Evolutionary conservation across 2,797 vertebrate species (phyloP).

Genomic region (Chaunax sp.): DNA sequence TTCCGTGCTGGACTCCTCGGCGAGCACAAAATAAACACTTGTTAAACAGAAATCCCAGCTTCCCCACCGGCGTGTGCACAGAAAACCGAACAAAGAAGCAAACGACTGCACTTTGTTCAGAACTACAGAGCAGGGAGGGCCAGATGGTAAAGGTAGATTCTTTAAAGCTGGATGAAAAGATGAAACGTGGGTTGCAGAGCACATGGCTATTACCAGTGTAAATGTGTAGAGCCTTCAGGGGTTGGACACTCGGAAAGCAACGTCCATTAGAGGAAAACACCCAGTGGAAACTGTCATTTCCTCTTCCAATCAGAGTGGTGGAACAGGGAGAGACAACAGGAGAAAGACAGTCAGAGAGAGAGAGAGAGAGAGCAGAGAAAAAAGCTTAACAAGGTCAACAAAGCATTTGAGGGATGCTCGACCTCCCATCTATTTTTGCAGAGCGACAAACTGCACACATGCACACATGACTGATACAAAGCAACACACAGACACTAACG

Average conservation of each 20-base stretch:
- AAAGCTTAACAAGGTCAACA: slow-evolving; percentile 71
- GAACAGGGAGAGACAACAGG: slow-evolving; percentile 56
- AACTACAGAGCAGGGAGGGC: slow-evolving; percentile 28
- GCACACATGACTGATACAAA: slow-evolving; percentile 17
- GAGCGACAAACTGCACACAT: slow-evolving; percentile 19
- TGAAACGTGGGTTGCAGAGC: slow-evolving; percentile 15
- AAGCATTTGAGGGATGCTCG: slow-evolving; percentile 65
- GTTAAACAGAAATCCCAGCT: slow-evolving; percentile 64
- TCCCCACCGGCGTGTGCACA: slow-evolving; percentile 33
- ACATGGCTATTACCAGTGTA: slow-evolving; percentile 37
- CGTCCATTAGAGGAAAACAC: slow-evolving; percentile 58
- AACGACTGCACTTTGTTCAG: slow-evolving; percentile 39
- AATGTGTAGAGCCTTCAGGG: slow-evolving; percentile 47
- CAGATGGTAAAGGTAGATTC: slow-evolving; percentile 12
- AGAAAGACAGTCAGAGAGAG: not conserved
- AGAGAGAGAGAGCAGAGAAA: slow-evolving; percentile 35
- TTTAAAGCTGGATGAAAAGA: slow-evolving; percentile 23
- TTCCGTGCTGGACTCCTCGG: slow-evolving; percentile 45
- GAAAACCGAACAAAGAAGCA: slow-evolving; percentile 53
- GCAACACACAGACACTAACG: slow-evolving; percentile 22
- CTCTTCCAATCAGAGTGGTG: slow-evolving; percentile 54
- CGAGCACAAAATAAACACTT: slow-evolving; percentile 67
- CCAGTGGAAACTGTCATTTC: slow-evolving; percentile 66
- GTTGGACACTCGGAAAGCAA: slow-evolving; percentile 4
- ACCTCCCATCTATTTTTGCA: slow-evolving; percentile 55